These are phyloP conservation scores for Stegostoma tigrinum DNA, from an alignment of 2,113 vertebrate species.

Conservation along the genomic window DNA sequence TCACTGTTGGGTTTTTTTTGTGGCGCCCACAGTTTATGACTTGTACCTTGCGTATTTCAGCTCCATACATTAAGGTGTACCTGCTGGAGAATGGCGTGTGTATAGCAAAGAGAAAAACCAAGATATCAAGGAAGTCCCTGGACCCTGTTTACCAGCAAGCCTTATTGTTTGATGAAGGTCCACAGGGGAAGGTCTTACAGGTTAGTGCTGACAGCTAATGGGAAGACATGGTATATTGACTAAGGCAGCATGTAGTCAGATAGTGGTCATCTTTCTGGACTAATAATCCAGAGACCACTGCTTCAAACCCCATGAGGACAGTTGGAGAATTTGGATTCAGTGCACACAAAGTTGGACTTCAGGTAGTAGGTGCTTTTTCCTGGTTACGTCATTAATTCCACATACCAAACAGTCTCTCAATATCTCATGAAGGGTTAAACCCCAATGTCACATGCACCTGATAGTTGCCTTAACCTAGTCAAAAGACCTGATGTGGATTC, in stretches of 20 bases:
- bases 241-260: neutral
- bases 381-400: too few species aligned
- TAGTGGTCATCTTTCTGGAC: neutral
- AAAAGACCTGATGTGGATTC: too few species aligned
- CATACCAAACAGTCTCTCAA: too few species aligned
- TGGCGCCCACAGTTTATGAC: neutral
- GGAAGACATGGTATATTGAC: neutral
- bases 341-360: neutral
- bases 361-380: too few species aligned
- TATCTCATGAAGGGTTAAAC: too few species aligned
- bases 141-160: constrained; percentile 91
- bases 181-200: constrained; percentile 93
- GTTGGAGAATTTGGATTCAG: neutral
- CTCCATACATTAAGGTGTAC: constrained; percentile 90
- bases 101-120: constrained; percentile 95
- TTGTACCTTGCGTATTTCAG: constrained; percentile 47
- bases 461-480: too few species aligned
- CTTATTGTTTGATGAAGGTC: constrained; percentile 88
- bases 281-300: neutral
- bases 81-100: constrained; percentile 86
- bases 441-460: too few species aligned
- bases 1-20: neutral
- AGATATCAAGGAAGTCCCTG: constrained; percentile 80
- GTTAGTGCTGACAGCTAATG: constrained; percentile 48
- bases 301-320: neutral